Percentiles rank a stretch among this genome's conserved stretches.
Evolutionary conservation across 2,113 vertebrate genomes (phyloP).

Genomic region (Phalacrocorax pelagicus): DNA sequence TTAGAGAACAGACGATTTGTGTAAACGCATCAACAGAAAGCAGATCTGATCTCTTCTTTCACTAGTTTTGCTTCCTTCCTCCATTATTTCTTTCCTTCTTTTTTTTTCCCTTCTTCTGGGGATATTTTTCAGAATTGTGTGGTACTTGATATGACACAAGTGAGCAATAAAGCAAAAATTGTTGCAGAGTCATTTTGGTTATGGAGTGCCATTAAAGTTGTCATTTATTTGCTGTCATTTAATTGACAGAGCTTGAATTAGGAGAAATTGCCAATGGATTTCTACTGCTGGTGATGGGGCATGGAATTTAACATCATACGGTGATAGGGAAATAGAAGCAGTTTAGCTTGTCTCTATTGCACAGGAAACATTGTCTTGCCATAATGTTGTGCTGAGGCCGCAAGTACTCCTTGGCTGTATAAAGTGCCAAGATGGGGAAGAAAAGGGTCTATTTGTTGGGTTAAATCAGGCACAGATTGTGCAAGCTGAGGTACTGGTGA

Average conservation of each 20-base stretch:
- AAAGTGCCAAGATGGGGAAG: background rate
- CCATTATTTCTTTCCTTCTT: background rate
- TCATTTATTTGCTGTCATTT: constrained; percentile 29
- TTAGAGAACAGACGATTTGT: accelerated
- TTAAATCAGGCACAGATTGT: background rate
- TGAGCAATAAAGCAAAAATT: constrained; percentile 9
- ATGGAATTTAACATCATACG: background rate
- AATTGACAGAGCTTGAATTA: background rate
- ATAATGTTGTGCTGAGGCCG: background rate
- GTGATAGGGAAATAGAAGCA: background rate
- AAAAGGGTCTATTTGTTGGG: background rate
- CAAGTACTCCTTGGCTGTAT: background rate
- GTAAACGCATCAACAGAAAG: background rate
- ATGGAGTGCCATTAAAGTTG: background rate
- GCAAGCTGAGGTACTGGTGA: background rate
- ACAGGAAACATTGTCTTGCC: background rate
- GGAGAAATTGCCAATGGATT: background rate
- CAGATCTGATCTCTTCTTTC: background rate
- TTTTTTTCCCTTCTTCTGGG: background rate
- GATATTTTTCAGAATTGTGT: background rate
- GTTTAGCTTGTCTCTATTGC: background rate
- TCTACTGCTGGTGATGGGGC: background rate
- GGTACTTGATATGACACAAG: background rate
- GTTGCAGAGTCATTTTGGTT: background rate
- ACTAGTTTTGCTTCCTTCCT: background rate